Evolutionary conservation across 1,140 invertebrate genomes (phyloP).

Genomic region (Drosophila carrolli): DNA sequence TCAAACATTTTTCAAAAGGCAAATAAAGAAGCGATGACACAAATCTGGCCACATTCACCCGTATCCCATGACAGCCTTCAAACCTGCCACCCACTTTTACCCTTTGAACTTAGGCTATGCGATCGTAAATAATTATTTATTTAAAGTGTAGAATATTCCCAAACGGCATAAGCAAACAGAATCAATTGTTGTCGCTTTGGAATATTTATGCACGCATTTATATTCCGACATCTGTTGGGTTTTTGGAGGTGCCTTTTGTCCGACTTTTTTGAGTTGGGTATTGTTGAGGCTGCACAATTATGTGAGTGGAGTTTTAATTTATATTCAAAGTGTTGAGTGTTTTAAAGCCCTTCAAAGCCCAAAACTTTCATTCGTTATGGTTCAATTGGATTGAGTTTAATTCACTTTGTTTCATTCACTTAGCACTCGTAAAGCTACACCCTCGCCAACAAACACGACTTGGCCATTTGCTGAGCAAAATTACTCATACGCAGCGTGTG

Average conservation of each 20-base stretch:
- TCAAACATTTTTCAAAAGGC: slow-evolving; percentile 18
- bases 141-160: slow-evolving; percentile 38
- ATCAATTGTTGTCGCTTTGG: slow-evolving; percentile 26
- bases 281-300: neutral
- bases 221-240: slow-evolving; percentile 17
- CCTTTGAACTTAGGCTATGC: neutral
- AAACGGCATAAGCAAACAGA: slow-evolving; percentile 21
- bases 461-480: slow-evolving; percentile 50
- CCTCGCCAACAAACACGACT: slow-evolving; percentile 21
- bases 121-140: slow-evolving; percentile 63
- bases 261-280: slow-evolving; percentile 5
- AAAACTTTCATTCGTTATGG: slow-evolving; percentile 19
- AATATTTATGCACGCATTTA: slow-evolving; percentile 17
- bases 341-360: slow-evolving; percentile 1
- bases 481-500: slow-evolving; percentile 67
- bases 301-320: slow-evolving; percentile 21
- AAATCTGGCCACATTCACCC: slow-evolving; percentile 21
- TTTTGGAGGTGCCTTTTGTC: neutral
- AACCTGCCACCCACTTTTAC: neutral
- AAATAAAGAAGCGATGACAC: slow-evolving; percentile 32
- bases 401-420: slow-evolving; percentile 47
- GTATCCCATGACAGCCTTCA: too few relatives aligned
- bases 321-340: slow-evolving; percentile 15
- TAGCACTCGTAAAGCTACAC: slow-evolving; percentile 5
- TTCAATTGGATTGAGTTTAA: slow-evolving; percentile 35